Base-by-base conservation (phyloP, 2,888 invertebrate species). In the Eumacrocentrus americanus region DNA sequence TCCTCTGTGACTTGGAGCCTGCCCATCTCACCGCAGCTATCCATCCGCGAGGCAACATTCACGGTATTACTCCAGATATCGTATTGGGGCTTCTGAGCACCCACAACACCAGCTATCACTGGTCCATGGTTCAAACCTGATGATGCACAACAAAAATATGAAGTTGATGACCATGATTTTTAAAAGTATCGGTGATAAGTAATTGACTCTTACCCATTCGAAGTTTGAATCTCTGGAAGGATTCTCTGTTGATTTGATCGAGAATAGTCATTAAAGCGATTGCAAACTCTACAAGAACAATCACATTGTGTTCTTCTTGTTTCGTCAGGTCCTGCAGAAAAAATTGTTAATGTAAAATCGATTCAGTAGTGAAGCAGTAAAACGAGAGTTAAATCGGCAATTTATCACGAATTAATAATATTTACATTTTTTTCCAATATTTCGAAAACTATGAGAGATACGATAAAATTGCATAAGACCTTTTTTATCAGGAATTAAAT, bases 31-130 rank as follows among this genome's bases (percentile, higher is more conserved):
- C 98, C 97, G 63, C 94, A 95, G 64, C 95, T 95, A 82, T 98
- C 98, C 98, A 98, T 98, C 50, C 98, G 83, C 3, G 95, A 95
- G 1, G 98, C 97, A 9, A 98, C 95, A 79, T 98, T 98, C 12
- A 98, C 98, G 0, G 98, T 97, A 82, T 98, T 97, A 11, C 98
- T 96, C 98, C 98, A 98, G 71, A 98, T 98, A 78, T 98, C 98
- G 81, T 97, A 98, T 82, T 98, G 97, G 0, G 98, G 98, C 77
- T 98, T 98, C 80, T 97, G 95, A 0, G 97, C 97, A 0, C 97
- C 97, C 20, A 98, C 95, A 14, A 98, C 97, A 0, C 97, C 98
- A 0, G 97, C 97, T 77, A 97, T 96, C 20, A 97, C 95, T 0
- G 94, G 91, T 0, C 95, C 95, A 79, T 93, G 92, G 78, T 90